Base-by-base conservation (phyloP, 2,888 invertebrate species). In the Pristionchus exspectatus region DNA sequence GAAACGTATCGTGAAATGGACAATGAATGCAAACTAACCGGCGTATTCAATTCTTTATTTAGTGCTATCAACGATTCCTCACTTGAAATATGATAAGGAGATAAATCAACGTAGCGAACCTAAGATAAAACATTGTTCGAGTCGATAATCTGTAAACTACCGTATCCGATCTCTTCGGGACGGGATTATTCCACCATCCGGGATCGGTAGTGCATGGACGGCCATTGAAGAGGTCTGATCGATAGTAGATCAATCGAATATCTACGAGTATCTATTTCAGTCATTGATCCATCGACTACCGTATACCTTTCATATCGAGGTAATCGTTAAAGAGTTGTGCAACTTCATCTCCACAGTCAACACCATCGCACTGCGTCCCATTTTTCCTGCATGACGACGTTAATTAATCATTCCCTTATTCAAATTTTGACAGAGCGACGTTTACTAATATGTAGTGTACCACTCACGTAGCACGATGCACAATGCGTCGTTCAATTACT, bases 331-430 rank as follows among this genome's bases (percentile, higher is more conserved):
- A 90, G 24, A 92, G 91, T 18, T 90, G 83, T 18, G 91, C 92
- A 2, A 92, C 91, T n/a, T 90, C 91, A 38, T 94, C 93, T 7
- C 94, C 94, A 88, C 94, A 94, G 85, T 94, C 94, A 59, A 92
- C 91, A 10, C 94, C 94, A 59, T 94, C 94, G 16, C 92, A 92
- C 21, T 91, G 93, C 92, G 27, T 91, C 91, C 50, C 91, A 89
- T 30, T 30, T 27, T n/a, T 56, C 63, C 83, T 83, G 33, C 3
- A 74, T 5, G 14, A 21, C 74, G 38, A 74, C 74, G 38, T 74
- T 74, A 4, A 33, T 30, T 74, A 16, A 74, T 74, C 38, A 1
- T 38, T 74, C 38, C 4, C 74, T 4, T 18, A 5, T 74, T 74
- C 74, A n/a, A 38, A 27, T n/a, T 14, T 27, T 14, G 69, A 30